A percentile compares a stretch with the other conserved stretches of the same genome.
Evolutionary conservation across 1,140 invertebrate species (phyloP).

Genomic region (Anagrus nilaparvatae): DNA sequence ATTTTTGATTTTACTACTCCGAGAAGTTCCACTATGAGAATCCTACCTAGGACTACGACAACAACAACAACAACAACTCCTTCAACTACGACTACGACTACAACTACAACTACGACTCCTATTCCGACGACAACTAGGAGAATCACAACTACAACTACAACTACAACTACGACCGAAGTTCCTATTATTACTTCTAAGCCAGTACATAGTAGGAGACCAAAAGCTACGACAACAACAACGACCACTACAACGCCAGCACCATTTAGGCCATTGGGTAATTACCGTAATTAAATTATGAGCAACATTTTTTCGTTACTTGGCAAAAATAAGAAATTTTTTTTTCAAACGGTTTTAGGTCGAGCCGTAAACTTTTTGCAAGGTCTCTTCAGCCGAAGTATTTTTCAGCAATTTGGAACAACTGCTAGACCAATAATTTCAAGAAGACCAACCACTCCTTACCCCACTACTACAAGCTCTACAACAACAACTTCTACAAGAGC

Average conservation of each 20-base stretch:
- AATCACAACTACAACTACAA: constrained; percentile 10
- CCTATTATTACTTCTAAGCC: constrained; percentile 24
- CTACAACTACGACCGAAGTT: constrained; percentile 16
- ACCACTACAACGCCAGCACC: constrained; percentile 18
- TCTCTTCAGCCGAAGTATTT: constrained; percentile 30
- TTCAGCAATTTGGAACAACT: constrained; percentile 18
- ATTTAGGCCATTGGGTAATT: constrained; percentile 8
- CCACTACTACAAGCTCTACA: constrained; percentile 15
- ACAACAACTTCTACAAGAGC: constrained; percentile 2
- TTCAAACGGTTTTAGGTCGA: constrained; percentile 18
- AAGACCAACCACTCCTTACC: constrained; percentile 13
- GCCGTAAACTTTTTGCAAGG: constrained; percentile 30
- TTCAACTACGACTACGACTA: neutral
- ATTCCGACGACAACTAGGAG: constrained; percentile 5
- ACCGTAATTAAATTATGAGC: neutral
- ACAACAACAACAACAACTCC: neutral
- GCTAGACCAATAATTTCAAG: constrained; percentile 9
- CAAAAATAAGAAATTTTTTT: too few species aligned
- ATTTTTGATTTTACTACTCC: too few species aligned
- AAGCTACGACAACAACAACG: constrained; percentile 18
- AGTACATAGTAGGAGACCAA: constrained; percentile 19
- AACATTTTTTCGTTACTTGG: neutral
- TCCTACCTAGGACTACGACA: constrained; percentile 4
- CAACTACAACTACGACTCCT: neutral
- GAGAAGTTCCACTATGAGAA: neutral